Evolutionary conservation across 2,113 vertebrate genomes (phyloP), one percentile per base, ranked within the genome.

Genomic region (Colaptes auratus): DNA sequence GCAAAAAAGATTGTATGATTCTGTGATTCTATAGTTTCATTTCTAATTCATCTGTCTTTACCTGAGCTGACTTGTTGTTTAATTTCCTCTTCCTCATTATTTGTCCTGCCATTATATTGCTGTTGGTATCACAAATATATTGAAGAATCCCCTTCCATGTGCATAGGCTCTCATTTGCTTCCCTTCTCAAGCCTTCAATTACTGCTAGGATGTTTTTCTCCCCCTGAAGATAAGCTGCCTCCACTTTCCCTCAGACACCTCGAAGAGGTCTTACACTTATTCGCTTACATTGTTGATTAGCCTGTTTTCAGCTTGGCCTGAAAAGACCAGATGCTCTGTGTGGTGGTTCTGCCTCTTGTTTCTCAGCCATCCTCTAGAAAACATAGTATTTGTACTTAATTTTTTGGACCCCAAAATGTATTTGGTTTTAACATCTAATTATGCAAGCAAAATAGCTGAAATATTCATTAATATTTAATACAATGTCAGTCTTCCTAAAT

Each of bases 401-500:
- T 82, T 67, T 77, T 77, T 88, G n/a, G 31, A 79, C 46, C 2
- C 3, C 21, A 0, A 0, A 66, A 52, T 59, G 42, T 76, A 31
- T 87, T 82, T 33, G 21, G 8, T 58, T 87, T 89, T 87, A 85
- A 69, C 20, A 36, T 70, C 35, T 69, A 25, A 52, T 52, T 52
- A 52, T 52, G 50, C 50, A 52, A 25, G 23, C 50, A 52, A 12
- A 52, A 52, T 52, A 24, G 23, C 23, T 52, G 23, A 25, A 93
- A 52, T 83, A 92, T 52, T 77, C 87, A 93, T 82, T 73, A 71
- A 31, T 74, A 74, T 87, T 89, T 89, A 85, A 80, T 71, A 79
- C 4, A 5, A 48, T 53, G 52, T 18, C 67, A 48, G 3, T 88
- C 79, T 64, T 88, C 31, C 42, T 71, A 80, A 91, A 9, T 88